Percentiles rank a stretch among this genome's conserved stretches.
Conservation (phyloP, 2,113 vertebrate species). For the Apteryx mantelli region DNA sequence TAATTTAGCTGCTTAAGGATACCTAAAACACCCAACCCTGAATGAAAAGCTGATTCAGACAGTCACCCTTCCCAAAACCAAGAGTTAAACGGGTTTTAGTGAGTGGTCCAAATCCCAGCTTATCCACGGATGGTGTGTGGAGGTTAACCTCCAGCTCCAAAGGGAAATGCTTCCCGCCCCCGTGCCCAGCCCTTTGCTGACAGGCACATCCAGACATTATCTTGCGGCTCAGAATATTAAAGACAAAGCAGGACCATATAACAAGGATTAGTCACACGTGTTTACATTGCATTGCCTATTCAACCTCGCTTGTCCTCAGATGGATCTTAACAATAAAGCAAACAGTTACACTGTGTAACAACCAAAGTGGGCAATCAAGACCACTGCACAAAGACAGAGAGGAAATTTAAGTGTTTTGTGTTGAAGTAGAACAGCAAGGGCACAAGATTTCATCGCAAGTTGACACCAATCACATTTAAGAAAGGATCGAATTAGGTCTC, state of each 20-base stretch:
- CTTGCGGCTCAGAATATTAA: conserved; percentile 11
- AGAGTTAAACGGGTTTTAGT: not conserved
- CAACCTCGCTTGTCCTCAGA: conserved; percentile 31
- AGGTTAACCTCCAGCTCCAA: not conserved
- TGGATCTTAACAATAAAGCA: conserved; percentile 43
- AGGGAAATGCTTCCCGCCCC: not conserved
- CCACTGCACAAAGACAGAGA: conserved; percentile 7
- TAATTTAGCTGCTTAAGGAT: not conserved
- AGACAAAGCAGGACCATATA: conserved; percentile 1
- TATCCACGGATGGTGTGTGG: not conserved
- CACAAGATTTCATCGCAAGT: not conserved
- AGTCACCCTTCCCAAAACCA: not conserved
- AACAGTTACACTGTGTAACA: conserved; percentile 33
- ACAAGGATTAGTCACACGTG: conserved; percentile 30
- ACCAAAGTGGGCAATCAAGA: conserved; percentile 24
- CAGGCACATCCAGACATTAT: not conserved
- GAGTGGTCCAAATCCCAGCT: not conserved
- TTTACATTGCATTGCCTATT: conserved; percentile 47
- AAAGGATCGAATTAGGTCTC: not conserved
- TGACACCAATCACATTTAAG: not conserved
- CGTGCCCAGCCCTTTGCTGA: not conserved
- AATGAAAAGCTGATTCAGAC: not conserved
- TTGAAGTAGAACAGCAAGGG: not conserved
- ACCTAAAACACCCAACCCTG: not conserved
- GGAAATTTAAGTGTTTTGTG: not conserved